Percentiles rank a stretch among this genome's conserved stretches.
Evolutionary conservation across 1,140 invertebrate genomes (phyloP).

Genomic region (Ridgeia piscesae): DNA sequence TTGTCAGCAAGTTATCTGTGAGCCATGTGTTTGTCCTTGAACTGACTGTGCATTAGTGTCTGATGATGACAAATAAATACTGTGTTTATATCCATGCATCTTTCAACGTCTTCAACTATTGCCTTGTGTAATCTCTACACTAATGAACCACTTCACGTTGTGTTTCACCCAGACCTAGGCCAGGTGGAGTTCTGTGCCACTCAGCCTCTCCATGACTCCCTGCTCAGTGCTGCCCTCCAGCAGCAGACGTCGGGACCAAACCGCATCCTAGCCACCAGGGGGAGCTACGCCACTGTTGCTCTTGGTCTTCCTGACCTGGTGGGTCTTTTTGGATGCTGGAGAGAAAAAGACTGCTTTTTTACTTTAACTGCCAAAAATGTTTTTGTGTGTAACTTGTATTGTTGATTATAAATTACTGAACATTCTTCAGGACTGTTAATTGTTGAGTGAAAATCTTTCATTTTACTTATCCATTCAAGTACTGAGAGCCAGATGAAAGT

Average conservation of each 20-base stretch:
- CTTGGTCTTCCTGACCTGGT: constrained; percentile 64
- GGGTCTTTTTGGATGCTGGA: background rate
- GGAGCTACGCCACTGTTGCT: constrained; percentile 59
- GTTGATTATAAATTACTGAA: too few species aligned
- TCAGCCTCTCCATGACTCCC: constrained; percentile 36
- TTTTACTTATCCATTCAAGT: too few species aligned
- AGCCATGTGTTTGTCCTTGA: background rate
- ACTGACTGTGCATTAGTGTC: background rate
- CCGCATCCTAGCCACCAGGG: constrained; percentile 57
- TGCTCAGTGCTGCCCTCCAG: constrained; percentile 40
- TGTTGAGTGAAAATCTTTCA: too few species aligned
- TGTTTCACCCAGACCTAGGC: constrained; percentile 27
- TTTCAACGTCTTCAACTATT: background rate
- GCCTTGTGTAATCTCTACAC: background rate
- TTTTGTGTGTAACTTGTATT: too few species aligned
- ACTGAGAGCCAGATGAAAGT: too few species aligned
- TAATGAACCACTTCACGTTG: background rate
- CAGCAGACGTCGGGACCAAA: constrained; percentile 61
- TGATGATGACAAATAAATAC: background rate
- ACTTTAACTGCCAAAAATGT: background rate
- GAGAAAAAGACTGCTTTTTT: background rate
- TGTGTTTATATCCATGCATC: background rate
- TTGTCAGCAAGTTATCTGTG: background rate
- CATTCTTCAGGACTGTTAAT: too few species aligned
- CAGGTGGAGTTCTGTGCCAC: constrained; percentile 29